Conservation (phyloP, 2,888 invertebrate species). For the Vannuccia rotundouncinata region DNA sequence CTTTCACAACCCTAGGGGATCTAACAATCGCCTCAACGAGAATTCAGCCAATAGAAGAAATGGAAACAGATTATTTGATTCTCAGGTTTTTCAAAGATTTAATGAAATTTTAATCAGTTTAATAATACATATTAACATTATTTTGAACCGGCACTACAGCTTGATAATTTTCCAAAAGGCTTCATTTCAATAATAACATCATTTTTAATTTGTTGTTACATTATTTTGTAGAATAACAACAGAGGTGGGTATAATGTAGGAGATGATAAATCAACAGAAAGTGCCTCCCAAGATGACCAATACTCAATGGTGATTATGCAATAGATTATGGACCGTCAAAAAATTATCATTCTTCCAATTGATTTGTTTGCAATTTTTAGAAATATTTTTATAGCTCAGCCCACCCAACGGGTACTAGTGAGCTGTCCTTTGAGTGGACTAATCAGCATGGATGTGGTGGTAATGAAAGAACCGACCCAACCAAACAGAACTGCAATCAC, state of each 20-base stretch:
- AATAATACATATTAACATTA: too few relatives aligned
- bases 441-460: conserved; percentile 57
- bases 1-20: conserved; percentile 51
- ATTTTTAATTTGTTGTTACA: conserved; percentile 27
- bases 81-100: conserved; percentile 52
- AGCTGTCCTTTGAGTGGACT: conserved; percentile 53
- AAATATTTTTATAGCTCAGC: conserved; percentile 54
- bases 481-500: conserved; percentile 53
- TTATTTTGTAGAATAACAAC: conserved; percentile 51
- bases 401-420: conserved; percentile 43
- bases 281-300: conserved; percentile 47
- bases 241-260: conserved; percentile 57
- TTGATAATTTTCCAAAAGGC: too few relatives aligned
- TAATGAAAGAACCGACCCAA: conserved; percentile 49
- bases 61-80: conserved; percentile 53
- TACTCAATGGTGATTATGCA: conserved; percentile 50
- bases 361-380: too few relatives aligned
- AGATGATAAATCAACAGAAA: conserved; percentile 44
- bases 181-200: conserved; percentile 28
- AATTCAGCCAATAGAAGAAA: conserved; percentile 49
- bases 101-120: too few relatives aligned
- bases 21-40: conserved; percentile 55
- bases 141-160: too few relatives aligned
- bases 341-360: too few relatives aligned
- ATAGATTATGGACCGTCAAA: background rate